phyloP scores from a whole-genome alignment of 2,888 invertebrate genomes.

The Flexamia atlantica region DNA sequence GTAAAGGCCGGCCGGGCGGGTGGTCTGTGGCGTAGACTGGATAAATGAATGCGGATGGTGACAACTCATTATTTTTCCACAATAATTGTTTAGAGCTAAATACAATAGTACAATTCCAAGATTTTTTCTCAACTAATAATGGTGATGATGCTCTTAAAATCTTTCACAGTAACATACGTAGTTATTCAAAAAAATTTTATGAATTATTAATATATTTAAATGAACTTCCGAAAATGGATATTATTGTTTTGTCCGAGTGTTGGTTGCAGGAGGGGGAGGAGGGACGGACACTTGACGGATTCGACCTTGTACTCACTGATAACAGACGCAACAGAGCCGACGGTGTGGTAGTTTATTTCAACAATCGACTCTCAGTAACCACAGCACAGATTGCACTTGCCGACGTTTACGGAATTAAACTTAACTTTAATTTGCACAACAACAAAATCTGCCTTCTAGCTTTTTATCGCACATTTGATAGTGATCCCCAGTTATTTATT shows the following conservation, averaged over 20 bases:
- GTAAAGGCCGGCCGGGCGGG: too few species aligned
- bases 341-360: slow-evolving; percentile 44
- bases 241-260: slow-evolving; percentile 24
- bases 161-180: slow-evolving; percentile 20
- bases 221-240: neutral
- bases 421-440: neutral
- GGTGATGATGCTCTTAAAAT: slow-evolving; percentile 8
- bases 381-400: neutral
- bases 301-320: neutral
- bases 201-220: neutral
- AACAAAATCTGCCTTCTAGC: slow-evolving; percentile 15
- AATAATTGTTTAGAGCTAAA: too few species aligned
- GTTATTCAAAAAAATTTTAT: slow-evolving; percentile 42
- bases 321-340: neutral
- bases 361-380: neutral
- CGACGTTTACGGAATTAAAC: slow-evolving; percentile 29
- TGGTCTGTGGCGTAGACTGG: too few species aligned
- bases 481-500: neutral
- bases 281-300: neutral
- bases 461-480: slow-evolving; percentile 18
- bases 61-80: too few species aligned
- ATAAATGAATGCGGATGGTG: too few species aligned
- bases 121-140: neutral
- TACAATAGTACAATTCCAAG: too few species aligned
- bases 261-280: slow-evolving; percentile 23